phyloP scores from a whole-genome alignment of 2,888 invertebrate genomes.

The Rambutsinella grinnellia region DNA sequence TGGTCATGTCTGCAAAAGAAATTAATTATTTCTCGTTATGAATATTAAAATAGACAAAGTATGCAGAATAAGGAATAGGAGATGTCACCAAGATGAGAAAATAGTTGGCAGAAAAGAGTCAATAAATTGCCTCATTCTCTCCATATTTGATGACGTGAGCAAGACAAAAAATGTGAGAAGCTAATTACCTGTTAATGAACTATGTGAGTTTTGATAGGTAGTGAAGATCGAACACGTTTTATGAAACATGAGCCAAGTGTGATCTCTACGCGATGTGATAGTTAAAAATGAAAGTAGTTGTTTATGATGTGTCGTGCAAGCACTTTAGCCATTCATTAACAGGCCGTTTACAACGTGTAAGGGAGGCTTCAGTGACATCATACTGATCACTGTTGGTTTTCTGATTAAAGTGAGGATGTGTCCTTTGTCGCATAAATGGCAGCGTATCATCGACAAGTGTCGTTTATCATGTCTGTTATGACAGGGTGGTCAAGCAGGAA shows the following conservation, averaged over 20 bases:
- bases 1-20: not conserved
- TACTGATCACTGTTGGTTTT: not conserved
- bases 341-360: not conserved
- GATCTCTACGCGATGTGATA: too few species aligned
- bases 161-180: not conserved
- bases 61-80: too few species aligned
- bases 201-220: too few species aligned
- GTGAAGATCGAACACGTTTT: too few species aligned
- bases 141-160: not conserved
- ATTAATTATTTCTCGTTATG: not conserved
- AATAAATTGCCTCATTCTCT: not conserved
- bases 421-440: slow-evolving; percentile 33
- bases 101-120: not conserved
- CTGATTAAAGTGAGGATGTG: slow-evolving; percentile 36
- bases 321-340: not conserved
- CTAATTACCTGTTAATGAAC: not conserved
- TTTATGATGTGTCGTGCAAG: not conserved
- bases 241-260: too few species aligned
- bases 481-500: too few species aligned
- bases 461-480: too few species aligned
- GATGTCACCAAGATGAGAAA: not conserved
- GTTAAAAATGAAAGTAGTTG: not conserved
- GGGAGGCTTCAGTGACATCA: not conserved
- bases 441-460: slow-evolving; percentile 1
- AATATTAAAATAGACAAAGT: not conserved